phyloP scores from a whole-genome alignment of 2,888 invertebrate species.

The Antitype chi region DNA sequence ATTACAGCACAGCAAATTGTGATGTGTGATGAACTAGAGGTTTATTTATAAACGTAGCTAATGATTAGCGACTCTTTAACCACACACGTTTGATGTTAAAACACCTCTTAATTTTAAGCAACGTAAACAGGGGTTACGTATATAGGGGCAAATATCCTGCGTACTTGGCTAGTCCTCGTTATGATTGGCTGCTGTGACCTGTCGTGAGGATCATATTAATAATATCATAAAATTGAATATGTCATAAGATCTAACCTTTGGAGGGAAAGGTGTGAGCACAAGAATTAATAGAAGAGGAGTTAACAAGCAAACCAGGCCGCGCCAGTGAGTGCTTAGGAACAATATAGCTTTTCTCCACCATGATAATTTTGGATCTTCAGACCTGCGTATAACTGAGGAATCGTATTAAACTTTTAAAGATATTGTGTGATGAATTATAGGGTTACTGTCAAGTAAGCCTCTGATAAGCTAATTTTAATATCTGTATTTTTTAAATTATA shows the following conservation, averaged over 20 bases:
- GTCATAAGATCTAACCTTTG: slow-evolving; percentile 49
- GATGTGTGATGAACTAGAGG: background rate
- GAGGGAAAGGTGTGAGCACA: slow-evolving; percentile 60
- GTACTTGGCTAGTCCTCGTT: background rate
- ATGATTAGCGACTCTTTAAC: too few species aligned
- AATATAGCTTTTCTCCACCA: slow-evolving; percentile 21
- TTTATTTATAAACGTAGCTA: too few species aligned
- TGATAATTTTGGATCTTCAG: slow-evolving; percentile 36
- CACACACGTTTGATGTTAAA: too few species aligned
- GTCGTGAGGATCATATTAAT: background rate
- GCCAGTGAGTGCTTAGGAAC: slow-evolving; percentile 47
- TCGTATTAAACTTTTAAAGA: background rate
- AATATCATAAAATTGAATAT: background rate
- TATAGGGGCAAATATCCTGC: background rate
- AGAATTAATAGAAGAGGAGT: slow-evolving; percentile 52
- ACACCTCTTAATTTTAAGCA: too few species aligned
- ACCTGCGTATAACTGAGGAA: slow-evolving; percentile 5
- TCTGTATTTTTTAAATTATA: too few species aligned
- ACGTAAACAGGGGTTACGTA: too few species aligned
- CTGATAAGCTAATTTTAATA: too few species aligned
- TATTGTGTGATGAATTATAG: background rate
- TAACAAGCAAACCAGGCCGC: slow-evolving; percentile 50
- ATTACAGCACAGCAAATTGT: background rate
- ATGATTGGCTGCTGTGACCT: background rate
- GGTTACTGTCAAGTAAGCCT: background rate